Conservation (phyloP, 2,113 vertebrate genomes). For the Ancistrus triradiatus region DNA sequence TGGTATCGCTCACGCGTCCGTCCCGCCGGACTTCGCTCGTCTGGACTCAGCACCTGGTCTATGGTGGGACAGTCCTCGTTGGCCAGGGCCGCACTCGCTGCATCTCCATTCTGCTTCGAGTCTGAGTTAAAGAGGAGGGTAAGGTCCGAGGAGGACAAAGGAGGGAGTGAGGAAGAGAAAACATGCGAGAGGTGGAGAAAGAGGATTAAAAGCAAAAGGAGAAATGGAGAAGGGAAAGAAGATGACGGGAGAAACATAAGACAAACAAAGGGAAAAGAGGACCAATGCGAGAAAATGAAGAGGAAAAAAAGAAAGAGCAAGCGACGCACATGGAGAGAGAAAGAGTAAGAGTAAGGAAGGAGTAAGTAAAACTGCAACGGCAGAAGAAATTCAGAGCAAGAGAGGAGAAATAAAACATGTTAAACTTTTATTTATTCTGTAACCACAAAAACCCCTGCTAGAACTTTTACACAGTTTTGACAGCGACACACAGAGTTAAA, state of each 20-base stretch:
- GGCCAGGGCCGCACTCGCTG: slow-evolving; percentile 82
- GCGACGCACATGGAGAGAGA: too few relatives aligned
- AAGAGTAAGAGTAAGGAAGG: background rate
- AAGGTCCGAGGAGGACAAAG: background rate
- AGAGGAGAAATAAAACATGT: too few relatives aligned
- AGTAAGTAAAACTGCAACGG: background rate
- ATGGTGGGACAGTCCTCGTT: slow-evolving; percentile 91
- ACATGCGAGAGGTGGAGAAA: background rate
- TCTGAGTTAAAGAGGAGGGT: slow-evolving; percentile 54
- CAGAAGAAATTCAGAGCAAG: background rate
- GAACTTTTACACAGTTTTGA: too few relatives aligned
- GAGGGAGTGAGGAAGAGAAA: background rate
- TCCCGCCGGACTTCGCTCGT: slow-evolving; percentile 83
- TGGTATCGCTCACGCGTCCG: slow-evolving; percentile 79
- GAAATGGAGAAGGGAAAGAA: too few relatives aligned
- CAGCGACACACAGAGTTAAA: too few relatives aligned
- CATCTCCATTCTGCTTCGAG: slow-evolving; percentile 85
- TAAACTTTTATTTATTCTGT: too few relatives aligned
- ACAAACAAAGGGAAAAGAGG: too few relatives aligned
- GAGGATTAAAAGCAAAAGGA: too few relatives aligned
- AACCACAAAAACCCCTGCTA: too few relatives aligned
- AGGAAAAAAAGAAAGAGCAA: too few relatives aligned
- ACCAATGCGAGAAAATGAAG: too few relatives aligned
- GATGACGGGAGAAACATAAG: too few relatives aligned
- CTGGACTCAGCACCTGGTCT: slow-evolving; percentile 86